Evolutionary conservation across 2,797 vertebrate genomes (phyloP), one percentile per base, ranked within the genome.

Genomic region (Thamnophis elegans): DNA sequence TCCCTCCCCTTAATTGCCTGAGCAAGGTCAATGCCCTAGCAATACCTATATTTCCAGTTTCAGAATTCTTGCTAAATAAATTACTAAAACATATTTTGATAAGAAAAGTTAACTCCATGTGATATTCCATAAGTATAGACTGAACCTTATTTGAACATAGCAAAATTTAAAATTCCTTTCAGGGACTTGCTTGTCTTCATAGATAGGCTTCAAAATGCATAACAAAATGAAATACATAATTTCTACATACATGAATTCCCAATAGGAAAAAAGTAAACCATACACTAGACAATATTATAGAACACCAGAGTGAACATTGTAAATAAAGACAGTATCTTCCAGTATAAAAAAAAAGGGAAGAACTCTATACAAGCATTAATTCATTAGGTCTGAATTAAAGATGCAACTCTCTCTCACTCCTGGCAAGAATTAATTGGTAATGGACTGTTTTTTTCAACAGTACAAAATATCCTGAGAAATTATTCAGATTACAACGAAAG

Each of bases 381-480:
- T 95, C 93, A 96, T 93, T 96, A 94, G 95, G 58, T 97, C 96
- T 97, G 96, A 96, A 94, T 96, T 97, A 96, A 97, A 97, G 97
- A 97, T 96, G 96, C 94, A 96, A 96, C 90, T 96, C 96, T 97
- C 95, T 97, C 97, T 97, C 97, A 96, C 96, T 96, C 96, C 97
- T 97, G 97, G 97, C 96, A 98, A 98, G 97, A 97, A 97, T 97
- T 97, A 97, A 98, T 93, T 97, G 96, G 96, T 98, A 97, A 97
- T 0, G 55, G 97, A 97, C 96, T 97, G 97, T 92, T 97, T 92
- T 97, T 94, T 88, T 96, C 92, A 91, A 94, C 97, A 98, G 97
- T 96, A 96, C 93, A 96, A 97, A 97, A 90, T 97, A 98, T 98
- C 98, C 98, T 98, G 98, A 98, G 98, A 98, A 98, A 98, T 98